Evolutionary conservation across 2,888 invertebrate genomes (phyloP), one percentile per base, ranked within the genome.

Genomic region (Laothoe populi): DNA sequence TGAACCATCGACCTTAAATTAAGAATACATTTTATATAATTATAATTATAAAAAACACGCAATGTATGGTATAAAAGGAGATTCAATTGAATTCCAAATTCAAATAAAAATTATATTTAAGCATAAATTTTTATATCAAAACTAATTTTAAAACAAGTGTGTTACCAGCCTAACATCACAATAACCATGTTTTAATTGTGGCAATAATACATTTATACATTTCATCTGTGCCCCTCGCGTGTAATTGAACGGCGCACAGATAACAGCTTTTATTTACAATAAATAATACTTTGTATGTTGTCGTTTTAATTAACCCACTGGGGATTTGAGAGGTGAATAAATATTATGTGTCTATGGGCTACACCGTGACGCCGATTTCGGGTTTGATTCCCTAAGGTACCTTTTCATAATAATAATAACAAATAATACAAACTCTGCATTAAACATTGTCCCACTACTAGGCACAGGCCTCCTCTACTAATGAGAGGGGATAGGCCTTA

Each of bases 241-340:
- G 70, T 71, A 69, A 71, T 74, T 66, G 65, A 67, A 63, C 42
- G 5, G 62, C 61, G 63, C 45, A 48, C 44, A 63, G 61, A 63
- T 58, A 63, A 70, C 67, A 59, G 75, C 75, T 72, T 73, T 65
- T 73, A 70, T 70, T 74, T 63, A 66, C 66, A 67, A 70, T 60
- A 68, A 67, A 66, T 57, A 67, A 68, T 72, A 68, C 62, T 63
- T 66, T 44, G 63, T 49, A 63, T 44, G 62, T n/a, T 7, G 7
- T 46, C 38, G 60, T 61, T 61, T 65, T 65, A 62, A 64, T 66
- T 21, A 5, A 40, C 60, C 49, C 49, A 23, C 3, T 23, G 49
- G 48, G 10, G n/a, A 4, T n/a, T 40, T 31, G 16, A n/a, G 31
- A 8, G n/a, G 24, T 10, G 10, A 35, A 35, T 38, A 13, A 38